A percentile compares a stretch with the other conserved stretches of the same genome.
These are phyloP conservation scores for Strix occidentalis DNA, from an alignment of 2,797 vertebrate genomes.

Conservation along the genomic window DNA sequence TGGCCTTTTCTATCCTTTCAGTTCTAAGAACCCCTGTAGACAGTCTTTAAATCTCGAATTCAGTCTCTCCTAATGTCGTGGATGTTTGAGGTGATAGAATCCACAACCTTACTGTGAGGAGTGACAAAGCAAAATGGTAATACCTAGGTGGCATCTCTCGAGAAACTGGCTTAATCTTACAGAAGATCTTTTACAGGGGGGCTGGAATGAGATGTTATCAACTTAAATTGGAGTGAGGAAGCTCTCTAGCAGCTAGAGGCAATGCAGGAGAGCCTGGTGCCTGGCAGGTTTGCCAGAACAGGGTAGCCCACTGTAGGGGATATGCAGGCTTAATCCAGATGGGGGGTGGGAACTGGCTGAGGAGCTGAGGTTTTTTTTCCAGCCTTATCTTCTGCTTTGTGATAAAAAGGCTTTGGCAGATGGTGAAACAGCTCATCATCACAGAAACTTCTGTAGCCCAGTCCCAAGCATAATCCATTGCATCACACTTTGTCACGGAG, in stretches of 20 bases:
- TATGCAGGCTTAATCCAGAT: not conserved
- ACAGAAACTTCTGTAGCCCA: not conserved
- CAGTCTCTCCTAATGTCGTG: not conserved
- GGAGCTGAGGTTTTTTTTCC: not conserved
- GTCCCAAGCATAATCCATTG: too few relatives aligned
- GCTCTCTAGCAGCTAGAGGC: not conserved
- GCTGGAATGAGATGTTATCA: fast-evolving
- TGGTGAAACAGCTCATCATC: not conserved
- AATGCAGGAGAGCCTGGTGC: not conserved
- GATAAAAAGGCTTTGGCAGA: not conserved
- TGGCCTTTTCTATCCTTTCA: not conserved
- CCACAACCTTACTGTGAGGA: not conserved
- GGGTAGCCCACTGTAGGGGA: not conserved
- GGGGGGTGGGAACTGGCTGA: not conserved
- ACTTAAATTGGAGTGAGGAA: not conserved
- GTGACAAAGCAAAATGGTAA: not conserved
- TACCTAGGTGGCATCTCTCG: not conserved
- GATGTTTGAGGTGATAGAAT: not conserved
- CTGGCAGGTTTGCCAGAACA: not conserved
- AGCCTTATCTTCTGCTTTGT: not conserved
- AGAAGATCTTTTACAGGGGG: not conserved
- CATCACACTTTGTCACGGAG: not conserved
- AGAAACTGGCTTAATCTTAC: not conserved
- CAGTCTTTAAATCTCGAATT: not conserved
- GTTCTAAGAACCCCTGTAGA: not conserved